Evolutionary conservation across 1,140 invertebrate species (phyloP).

Genomic region (Meteorus sp.): DNA sequence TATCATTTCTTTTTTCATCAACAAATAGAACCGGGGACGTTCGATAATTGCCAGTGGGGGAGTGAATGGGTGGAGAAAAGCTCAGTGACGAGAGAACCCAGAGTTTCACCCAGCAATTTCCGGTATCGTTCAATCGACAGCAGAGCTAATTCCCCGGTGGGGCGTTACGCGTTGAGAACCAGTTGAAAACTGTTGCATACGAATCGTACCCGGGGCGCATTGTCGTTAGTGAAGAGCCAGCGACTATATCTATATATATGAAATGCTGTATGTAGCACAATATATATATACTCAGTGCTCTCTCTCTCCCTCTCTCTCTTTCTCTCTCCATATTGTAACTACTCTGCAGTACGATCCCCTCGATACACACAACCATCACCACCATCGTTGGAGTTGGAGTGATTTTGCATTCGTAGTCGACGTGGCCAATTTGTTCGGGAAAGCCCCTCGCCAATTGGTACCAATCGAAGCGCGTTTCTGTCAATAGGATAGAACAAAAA

Average conservation of each 20-base stretch:
- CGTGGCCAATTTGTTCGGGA: not conserved
- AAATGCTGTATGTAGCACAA: too few relatives aligned
- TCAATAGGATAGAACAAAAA: not conserved
- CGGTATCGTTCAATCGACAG: conserved; percentile 23
- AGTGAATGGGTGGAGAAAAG: not conserved
- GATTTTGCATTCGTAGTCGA: conserved; percentile 2
- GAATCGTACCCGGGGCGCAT: conserved; percentile 2
- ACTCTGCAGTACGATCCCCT: not conserved
- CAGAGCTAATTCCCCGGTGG: conserved; percentile 25
- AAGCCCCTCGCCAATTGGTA: conserved; percentile 1
- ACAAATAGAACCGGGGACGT: conserved; percentile 11
- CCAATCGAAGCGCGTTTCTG: not conserved
- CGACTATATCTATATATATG: not conserved
- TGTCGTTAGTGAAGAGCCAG: not conserved
- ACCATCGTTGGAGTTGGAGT: too few relatives aligned
- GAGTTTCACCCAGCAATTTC: conserved; percentile 26
- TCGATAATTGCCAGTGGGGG: conserved; percentile 19
- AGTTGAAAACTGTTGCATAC: conserved; percentile 25
- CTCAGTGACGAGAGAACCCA: conserved; percentile 2
- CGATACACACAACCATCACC: not conserved
- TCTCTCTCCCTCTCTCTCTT: not conserved
- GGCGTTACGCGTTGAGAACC: conserved; percentile 8
- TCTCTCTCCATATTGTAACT: not conserved
- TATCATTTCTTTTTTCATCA: not conserved
- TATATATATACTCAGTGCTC: too few relatives aligned